Evolutionary conservation across 2,113 vertebrate genomes (phyloP), one percentile per base, ranked within the genome.

Genomic region (Halcyon malimbica): DNA sequence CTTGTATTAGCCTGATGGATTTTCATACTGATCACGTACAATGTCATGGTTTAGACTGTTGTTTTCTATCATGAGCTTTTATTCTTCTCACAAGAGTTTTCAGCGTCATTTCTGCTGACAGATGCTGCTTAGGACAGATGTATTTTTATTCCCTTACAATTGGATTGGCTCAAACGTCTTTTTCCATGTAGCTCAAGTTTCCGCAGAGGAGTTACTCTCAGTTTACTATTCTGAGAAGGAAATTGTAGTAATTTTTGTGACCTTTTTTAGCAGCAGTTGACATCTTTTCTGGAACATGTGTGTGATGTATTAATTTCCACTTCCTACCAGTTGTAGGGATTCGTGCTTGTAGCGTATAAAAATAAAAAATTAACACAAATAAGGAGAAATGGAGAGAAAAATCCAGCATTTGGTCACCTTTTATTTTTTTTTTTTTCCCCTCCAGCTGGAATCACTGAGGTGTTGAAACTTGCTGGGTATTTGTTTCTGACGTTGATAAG

Each of bases 91-190:
- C 28, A 90, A 74, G 89, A 87, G 33, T 87, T 96, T 86, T 83
- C 86, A 88, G 16, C 18, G 1, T 59, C 11, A 29, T 92, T 93
- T 91, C 71, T 95, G 85, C 79, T 94, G 94, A 91, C 63, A 74
- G 73, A 80, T 83, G 74, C 70, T 94, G n/a, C 81, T 89, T 89
- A 83, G 92, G 71, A 90, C 67, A 83, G 84, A 76, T 69, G 59
- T 87, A 76, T 89, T 95, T 94, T 97, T 93, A 73, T 85, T 87
- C 82, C 63, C 37, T 93, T 90, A 73, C 67, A 83, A 41, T 33
- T 80, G 68, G 78, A 62, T 94, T 90, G 78, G 69, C 91, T 95
- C 75, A 85, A 91, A 85, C 5, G 0, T 56, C 54, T 65, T 85
- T 90, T 89, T 91, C 81, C 68, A 69, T 6, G 28, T 70, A 88